Conservation (phyloP, 2,888 invertebrate genomes). For the Apotomis turbidana region DNA sequence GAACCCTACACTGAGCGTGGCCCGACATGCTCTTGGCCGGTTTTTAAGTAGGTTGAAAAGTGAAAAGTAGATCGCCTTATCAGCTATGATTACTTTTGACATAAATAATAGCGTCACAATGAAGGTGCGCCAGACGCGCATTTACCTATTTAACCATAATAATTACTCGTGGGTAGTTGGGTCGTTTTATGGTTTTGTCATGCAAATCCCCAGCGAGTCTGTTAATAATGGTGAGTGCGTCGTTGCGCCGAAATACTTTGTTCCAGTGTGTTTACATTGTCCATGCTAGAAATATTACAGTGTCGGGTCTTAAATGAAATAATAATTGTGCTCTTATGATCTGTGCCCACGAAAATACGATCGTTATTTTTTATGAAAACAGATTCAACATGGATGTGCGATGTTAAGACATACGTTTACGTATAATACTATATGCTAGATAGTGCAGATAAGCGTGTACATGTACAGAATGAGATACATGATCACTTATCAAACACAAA, state of each 20-base stretch:
- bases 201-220: constrained; percentile 55
- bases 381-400: no score
- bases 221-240: constrained; percentile 60
- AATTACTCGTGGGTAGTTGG: constrained; percentile 23
- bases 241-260: not conserved
- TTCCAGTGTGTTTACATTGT: not conserved
- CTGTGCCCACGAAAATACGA: no score
- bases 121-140: constrained; percentile 2
- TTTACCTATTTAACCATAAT: not conserved
- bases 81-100: not conserved
- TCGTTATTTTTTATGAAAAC: no score
- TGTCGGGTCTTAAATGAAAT: not conserved
- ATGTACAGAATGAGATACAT: constrained; percentile 44
- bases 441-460: constrained; percentile 28
- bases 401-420: not conserved
- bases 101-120: not conserved
- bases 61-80: not conserved
- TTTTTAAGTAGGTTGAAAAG: no score
- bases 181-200: constrained; percentile 45
- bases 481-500: constrained; percentile 58
- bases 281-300: not conserved
- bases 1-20: no score
- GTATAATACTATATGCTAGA: not conserved
- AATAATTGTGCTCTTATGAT: not conserved
- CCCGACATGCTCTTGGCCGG: no score